Evolutionary conservation across 2,113 vertebrate species (phyloP), one percentile per base, ranked within the genome.

Genomic region (Triplophysa rosa): DNA sequence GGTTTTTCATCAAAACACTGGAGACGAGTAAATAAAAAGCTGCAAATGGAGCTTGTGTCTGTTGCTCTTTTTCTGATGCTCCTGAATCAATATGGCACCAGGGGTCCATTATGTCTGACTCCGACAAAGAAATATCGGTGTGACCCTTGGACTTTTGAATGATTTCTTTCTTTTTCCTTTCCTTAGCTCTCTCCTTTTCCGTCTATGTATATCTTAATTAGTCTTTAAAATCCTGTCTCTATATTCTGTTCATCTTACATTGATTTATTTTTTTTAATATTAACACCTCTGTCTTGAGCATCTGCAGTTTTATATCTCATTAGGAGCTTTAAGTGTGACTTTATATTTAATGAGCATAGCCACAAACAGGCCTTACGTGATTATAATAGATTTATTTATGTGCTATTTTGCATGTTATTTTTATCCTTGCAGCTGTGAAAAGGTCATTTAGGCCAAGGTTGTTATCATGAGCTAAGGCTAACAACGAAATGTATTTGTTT

Each of bases 41-140:
- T 68, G 64, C 63, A 65, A 67, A 71, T 49, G 79, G 47, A 71
- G 49, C 66, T 68, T 26, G 16, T 72, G 12, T 67, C n/a, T 11
- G 29, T 67, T 66, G 54, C 78, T 47, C 82, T 79, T 76, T 88
- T 88, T 81, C 42, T 83, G 75, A 80, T 74, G 78, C 23, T 71
- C 33, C 75, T 74, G 74, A 88, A 90, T 92, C 87, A 23, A 90
- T 91, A 84, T 8, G 71, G 76, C 87, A 64, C 6, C 49, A 85
- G 86, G 82, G 83, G 77, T 66, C 67, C 84, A 78, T 68, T 67
- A 77, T 82, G 80, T 89, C 81, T 66, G 82, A 84, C 69, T 89
- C 58, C 79, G 67, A 81, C 59, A 37, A 4, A 77, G 83, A 42
- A 62, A 76, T 82, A 29, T 8, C 81, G 67, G 63, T 82, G 21